Evolutionary conservation across 2,797 vertebrate species (phyloP).

Genomic region (Onychomys arenicola): DNA sequence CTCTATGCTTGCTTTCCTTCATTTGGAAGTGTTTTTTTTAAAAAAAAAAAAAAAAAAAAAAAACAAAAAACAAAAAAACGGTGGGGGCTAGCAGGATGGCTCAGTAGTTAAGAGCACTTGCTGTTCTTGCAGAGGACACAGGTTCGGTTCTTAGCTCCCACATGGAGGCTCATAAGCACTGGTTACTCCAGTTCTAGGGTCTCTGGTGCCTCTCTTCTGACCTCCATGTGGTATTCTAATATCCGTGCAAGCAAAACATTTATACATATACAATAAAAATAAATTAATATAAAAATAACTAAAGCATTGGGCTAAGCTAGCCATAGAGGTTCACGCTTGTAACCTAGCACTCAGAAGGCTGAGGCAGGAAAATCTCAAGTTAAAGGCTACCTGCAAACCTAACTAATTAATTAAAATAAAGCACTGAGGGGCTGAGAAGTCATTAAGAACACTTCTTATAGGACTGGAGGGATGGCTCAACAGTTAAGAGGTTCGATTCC

Average conservation of each 20-base stretch:
- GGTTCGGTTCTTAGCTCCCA: background rate
- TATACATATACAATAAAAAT: background rate
- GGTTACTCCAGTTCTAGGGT: background rate
- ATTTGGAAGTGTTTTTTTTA: background rate
- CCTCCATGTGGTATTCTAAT: background rate
- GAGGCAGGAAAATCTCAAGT: background rate
- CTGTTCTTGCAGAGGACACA: background rate
- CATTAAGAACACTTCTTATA: background rate
- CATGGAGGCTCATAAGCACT: background rate
- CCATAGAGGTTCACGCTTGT: background rate
- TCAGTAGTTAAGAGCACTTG: background rate
- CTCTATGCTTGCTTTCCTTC: background rate
- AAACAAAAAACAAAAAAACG: background rate
- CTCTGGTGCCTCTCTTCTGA: background rate
- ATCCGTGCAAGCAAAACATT: background rate
- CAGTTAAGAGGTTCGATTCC: background rate
- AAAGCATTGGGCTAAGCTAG: fast-evolving
- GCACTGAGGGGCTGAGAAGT: background rate
- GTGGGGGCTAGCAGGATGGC: background rate
- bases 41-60: background rate
- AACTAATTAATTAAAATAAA: constrained; percentile 16
- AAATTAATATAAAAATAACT: background rate
- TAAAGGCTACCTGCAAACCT: background rate
- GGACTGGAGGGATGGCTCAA: background rate
- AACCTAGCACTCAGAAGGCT: background rate